Evolutionary conservation across 1,140 invertebrate species (phyloP).

Genomic region (Triops cancriformis): DNA sequence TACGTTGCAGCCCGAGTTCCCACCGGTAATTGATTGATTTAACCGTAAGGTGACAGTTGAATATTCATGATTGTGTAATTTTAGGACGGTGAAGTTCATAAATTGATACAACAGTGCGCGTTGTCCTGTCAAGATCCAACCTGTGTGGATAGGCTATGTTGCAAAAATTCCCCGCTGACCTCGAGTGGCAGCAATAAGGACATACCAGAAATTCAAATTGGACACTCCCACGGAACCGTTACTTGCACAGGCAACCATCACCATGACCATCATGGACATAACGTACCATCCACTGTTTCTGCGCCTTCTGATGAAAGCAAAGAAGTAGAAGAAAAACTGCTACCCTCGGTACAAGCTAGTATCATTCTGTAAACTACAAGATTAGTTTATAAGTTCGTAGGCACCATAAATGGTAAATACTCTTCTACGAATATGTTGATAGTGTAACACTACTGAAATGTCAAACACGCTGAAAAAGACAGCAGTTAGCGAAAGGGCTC

Average conservation of each 20-base stretch:
- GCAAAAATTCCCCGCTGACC: not conserved
- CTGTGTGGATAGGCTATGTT: not conserved
- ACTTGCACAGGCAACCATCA: too few relatives aligned
- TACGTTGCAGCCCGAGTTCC: conserved; percentile 70
- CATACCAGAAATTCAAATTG: not conserved
- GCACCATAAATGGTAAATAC: too few relatives aligned
- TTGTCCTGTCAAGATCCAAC: not conserved
- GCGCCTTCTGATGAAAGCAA: not conserved
- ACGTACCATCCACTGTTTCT: not conserved
- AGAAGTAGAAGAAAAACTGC: not conserved
- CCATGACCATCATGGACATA: not conserved
- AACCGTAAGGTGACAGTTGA: too few relatives aligned
- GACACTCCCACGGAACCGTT: not conserved
- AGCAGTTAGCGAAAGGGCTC: too few relatives aligned
- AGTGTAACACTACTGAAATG: too few relatives aligned
- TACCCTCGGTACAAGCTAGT: not conserved
- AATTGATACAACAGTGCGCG: not conserved
- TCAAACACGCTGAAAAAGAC: too few relatives aligned
- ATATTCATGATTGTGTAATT: too few relatives aligned
- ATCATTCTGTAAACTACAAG: too few relatives aligned
- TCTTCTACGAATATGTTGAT: too few relatives aligned
- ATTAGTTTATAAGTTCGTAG: too few relatives aligned
- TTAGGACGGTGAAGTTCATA: not conserved
- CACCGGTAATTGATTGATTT: conserved; percentile 36
- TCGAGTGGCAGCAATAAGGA: not conserved